phyloP scores from a whole-genome alignment of 2,113 vertebrate genomes.

The Halcyon senegalensis region DNA sequence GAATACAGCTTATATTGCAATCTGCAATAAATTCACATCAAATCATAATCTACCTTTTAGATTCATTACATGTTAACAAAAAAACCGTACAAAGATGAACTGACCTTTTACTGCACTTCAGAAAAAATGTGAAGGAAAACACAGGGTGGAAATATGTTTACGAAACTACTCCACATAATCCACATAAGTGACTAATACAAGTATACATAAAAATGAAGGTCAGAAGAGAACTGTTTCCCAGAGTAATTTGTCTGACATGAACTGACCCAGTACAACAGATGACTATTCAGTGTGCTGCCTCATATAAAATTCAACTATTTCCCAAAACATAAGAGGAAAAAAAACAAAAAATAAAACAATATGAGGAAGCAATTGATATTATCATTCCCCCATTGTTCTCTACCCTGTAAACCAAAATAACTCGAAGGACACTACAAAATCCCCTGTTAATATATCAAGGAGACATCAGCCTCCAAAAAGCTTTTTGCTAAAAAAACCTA shows the following conservation, averaged over 20 bases:
- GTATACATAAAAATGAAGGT: constrained; percentile 43
- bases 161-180: neutral
- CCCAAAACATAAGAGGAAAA: constrained; percentile 25
- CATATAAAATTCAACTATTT: constrained; percentile 31
- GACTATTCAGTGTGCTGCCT: constrained; percentile 18
- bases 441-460: constrained; percentile 8
- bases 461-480: neutral
- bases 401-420: constrained; percentile 43
- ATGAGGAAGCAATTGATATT: constrained; percentile 62
- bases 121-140: constrained; percentile 21
- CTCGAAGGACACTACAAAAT: constrained; percentile 35
- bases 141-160: constrained; percentile 22
- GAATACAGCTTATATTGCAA: neutral
- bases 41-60: neutral
- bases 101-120: constrained; percentile 24
- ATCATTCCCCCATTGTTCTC: constrained; percentile 55
- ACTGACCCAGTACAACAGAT: constrained; percentile 20
- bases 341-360: constrained; percentile 33
- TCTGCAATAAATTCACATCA: neutral
- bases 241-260: constrained; percentile 35
- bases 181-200: constrained; percentile 5
- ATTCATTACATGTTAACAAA: neutral
- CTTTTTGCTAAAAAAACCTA: neutral
- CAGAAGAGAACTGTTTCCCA: constrained; percentile 51
- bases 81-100: neutral